Percentiles rank a stretch among this genome's conserved stretches.
Conservation (phyloP, 2,888 invertebrate genomes). For the Ametastegia equiseti region DNA sequence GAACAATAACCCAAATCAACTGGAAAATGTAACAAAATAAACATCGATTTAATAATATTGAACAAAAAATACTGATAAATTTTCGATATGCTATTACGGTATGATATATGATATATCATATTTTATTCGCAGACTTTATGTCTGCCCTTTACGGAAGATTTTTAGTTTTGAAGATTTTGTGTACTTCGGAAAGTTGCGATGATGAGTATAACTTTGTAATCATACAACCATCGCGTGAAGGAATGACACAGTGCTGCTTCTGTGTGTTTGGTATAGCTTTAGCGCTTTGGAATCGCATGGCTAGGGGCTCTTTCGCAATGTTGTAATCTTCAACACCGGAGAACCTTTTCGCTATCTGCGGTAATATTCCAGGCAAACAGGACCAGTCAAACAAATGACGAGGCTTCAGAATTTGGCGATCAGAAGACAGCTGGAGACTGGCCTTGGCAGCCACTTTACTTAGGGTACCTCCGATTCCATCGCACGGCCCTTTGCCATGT, state of each 20-base stretch:
- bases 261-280: background rate
- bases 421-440: background rate
- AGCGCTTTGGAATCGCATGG: background rate
- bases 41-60: too few relatives aligned
- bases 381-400: background rate
- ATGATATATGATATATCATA: too few relatives aligned
- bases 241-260: background rate
- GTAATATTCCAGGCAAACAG: background rate
- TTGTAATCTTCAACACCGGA: background rate
- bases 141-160: too few relatives aligned
- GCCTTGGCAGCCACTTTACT: background rate
- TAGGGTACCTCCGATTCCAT: background rate
- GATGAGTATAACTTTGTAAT: background rate
- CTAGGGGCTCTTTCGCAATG: background rate
- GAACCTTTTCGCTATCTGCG: background rate
- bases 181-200: too few relatives aligned
- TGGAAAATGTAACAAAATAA: too few relatives aligned
- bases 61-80: too few relatives aligned
- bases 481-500: constrained; percentile 7
- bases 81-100: too few relatives aligned
- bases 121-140: too few relatives aligned
- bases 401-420: background rate
- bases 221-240: background rate
- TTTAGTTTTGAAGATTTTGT: too few relatives aligned
- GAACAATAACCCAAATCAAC: too few relatives aligned